Base-by-base conservation (phyloP, 2,797 vertebrate genomes). In the Sylvilagus floridanus region DNA sequence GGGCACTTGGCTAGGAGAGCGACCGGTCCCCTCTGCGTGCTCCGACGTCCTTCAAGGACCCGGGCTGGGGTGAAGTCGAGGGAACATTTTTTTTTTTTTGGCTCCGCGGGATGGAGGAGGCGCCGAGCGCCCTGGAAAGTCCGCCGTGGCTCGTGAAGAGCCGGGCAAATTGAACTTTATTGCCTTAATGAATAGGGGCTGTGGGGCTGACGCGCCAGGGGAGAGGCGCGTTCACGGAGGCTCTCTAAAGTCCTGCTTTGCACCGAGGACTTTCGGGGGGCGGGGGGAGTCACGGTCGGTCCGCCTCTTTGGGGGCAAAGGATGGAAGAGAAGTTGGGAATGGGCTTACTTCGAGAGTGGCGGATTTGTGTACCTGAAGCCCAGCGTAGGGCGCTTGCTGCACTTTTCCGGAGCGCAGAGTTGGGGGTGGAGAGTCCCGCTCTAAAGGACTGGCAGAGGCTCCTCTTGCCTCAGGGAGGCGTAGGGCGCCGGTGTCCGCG, bases 131-230 rank as follows among this genome's bases (percentile, higher is more conserved):
- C 63, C 2, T 66, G 71, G 4, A 21, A 95, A 96, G 94, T 97
- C 95, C 72, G 6, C 65, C 0, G 47, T 16, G 94, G 83, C 75
- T 90, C 54, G 0, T 32, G 8, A 72, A 68, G 79, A 90, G 72
- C 84, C 7, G 4, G 50, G 37, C 83, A 77, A 75, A 83, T 93
- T 30, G 96, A 98, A 97, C 97, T 97, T 97, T 96, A 88, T 73
- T 96, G 96, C 93, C 86, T 76, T 66, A 37, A 82, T 94, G 87
- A 65, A 71, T 91, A 69, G 66, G 13, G 72, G 65, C 91, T 54
- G 73, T 85, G 86, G 77, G 17, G 24, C 60, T 79, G 19, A 89
- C 32, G 93, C 95, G 37, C 19, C 71, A 11, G 35, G 91, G 78
- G 65, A 86, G 69, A 50, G 76, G 63, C 37, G 68, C 57, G 24